A percentile compares a stretch with the other conserved stretches of the same genome.
Evolutionary conservation across 2,888 invertebrate species (phyloP).

Genomic region (Sarcophaga caerulescens): DNA sequence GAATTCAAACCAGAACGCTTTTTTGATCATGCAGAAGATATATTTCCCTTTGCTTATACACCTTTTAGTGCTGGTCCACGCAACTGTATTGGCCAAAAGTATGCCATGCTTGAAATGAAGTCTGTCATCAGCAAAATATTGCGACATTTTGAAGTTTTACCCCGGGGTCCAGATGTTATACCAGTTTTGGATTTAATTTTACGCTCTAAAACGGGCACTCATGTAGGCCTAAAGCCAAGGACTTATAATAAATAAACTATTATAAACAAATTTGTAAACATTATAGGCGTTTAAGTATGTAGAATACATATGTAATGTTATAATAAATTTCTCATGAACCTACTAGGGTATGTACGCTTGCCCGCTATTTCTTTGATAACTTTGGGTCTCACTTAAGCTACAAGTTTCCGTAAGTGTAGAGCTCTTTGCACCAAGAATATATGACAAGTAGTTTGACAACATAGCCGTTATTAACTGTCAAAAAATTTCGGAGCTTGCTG

Average conservation of each 20-base stretch:
- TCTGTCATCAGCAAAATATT: constrained; percentile 71
- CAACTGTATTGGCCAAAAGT: constrained; percentile 75
- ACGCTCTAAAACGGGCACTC: constrained; percentile 69
- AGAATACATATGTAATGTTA: neutral
- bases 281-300: neutral
- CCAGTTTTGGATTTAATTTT: constrained; percentile 68
- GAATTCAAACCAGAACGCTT: constrained; percentile 76
- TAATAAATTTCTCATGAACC: too few species aligned
- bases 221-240: constrained; percentile 67
- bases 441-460: too few species aligned
- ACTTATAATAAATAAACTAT: constrained; percentile 25
- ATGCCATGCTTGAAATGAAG: constrained; percentile 75
- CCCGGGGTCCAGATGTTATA: constrained; percentile 64
- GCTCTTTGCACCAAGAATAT: too few species aligned
- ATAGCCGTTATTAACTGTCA: too few species aligned
- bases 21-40: constrained; percentile 44
- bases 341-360: too few species aligned
- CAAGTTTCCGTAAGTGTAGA: too few species aligned
- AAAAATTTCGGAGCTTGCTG: too few species aligned
- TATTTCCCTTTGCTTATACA: constrained; percentile 71
- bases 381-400: too few species aligned
- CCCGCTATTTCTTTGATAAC: too few species aligned
- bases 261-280: neutral
- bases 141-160: constrained; percentile 69
- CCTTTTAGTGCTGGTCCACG: constrained; percentile 75